Base-by-base conservation (phyloP, 2,113 vertebrate genomes). In the Caranx melampygus region DNA sequence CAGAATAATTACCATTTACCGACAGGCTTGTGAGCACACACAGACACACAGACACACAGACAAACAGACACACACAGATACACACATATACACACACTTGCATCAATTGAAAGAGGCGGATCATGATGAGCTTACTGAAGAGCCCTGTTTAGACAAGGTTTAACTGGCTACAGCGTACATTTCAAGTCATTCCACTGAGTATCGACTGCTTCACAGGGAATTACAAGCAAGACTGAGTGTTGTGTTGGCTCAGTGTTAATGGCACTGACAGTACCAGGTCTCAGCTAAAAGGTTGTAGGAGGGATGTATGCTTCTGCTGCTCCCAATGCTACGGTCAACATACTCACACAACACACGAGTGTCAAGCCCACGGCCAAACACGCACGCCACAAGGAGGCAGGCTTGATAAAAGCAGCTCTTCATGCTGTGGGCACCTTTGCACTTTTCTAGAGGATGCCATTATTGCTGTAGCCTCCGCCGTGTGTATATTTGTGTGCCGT, bases 101-200 rank as follows among this genome's bases (percentile, higher is more conserved):
- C 8, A 69, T 21, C 15, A 33, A 42, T 9, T n/a, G 60, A 44
- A 31, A 84, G 70, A 77, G 40, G 57, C 52, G 67, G 62, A 61
- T 81, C 75, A 75, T 40, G n/a, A 61, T 79, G 44, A 80, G 74
- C 66, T 83, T 35, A 72, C 14, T 59, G 71, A 63, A 64, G 77
- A 70, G 81, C 49, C 55, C 58, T 65, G 78, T 89, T 91, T 89
- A 76, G 70, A 83, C 52, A 73, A 85, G 82, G 81, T 86, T 90
- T 90, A 88, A 82, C 69, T 64, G 52, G 73, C 67, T 55, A 76
- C 78, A 71, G 73, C 62, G 12, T 74, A 54, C 78, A 74, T 75
- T 82, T 75, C 52, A 79, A 47, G 44, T 76, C 57, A 67, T 80
- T 84, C 64, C 75, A 63, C 69, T 44, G 33, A 72, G 57, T 77